Evolutionary conservation across 2,888 invertebrate genomes (phyloP).

Genomic region (Cabera pusaria): DNA sequence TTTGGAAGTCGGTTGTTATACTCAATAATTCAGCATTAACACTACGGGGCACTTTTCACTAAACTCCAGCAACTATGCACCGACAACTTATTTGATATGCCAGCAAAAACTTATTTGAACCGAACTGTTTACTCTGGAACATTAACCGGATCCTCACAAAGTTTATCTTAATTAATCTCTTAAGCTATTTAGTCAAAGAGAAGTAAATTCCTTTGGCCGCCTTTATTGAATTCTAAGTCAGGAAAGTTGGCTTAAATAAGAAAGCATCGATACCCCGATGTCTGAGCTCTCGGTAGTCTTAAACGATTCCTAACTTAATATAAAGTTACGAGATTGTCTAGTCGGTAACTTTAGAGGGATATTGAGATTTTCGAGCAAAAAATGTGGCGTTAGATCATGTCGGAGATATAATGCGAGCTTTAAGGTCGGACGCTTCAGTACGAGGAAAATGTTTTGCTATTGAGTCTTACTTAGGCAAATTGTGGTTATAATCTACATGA

Average conservation of each 20-base stretch:
- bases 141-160: constrained; percentile 59
- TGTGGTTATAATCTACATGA: no score
- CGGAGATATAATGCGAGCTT: constrained; percentile 11
- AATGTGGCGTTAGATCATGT: constrained; percentile 22
- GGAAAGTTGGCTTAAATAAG: constrained; percentile 73
- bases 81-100: constrained; percentile 18
- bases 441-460: no score
- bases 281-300: constrained; percentile 59
- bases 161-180: constrained; percentile 77
- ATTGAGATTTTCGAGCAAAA: constrained; percentile 41
- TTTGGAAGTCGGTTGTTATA: no score
- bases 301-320: constrained; percentile 70
- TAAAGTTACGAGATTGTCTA: constrained; percentile 66
- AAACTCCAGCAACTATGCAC: constrained; percentile 12
- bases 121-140: constrained; percentile 54
- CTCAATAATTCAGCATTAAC: no score
- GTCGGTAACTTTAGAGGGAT: constrained; percentile 44
- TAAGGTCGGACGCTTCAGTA: no score
- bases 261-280: constrained; percentile 71
- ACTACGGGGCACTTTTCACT: background rate
- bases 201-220: constrained; percentile 71
- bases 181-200: constrained; percentile 78
- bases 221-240: constrained; percentile 75
- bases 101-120: constrained; percentile 40
- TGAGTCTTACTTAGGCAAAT: no score